A percentile compares a stretch with the other conserved stretches of the same genome.
Conservation (phyloP, 1,140 invertebrate genomes). For the Patella vulgata region DNA sequence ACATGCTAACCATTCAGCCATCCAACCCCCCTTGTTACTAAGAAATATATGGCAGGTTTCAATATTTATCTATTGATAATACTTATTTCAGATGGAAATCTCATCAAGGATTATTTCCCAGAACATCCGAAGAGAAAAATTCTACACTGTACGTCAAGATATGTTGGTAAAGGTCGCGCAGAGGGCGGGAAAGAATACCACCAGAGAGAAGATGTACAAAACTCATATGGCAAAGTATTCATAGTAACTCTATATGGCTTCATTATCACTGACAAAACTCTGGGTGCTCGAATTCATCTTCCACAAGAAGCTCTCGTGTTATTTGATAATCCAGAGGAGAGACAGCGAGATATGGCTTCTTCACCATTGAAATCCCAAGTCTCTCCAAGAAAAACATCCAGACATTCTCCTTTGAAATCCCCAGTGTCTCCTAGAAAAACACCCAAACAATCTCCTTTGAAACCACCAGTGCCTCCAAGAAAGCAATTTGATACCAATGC, state of each 20-base stretch:
- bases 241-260: constrained; percentile 33
- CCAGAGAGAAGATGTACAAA: constrained; percentile 28
- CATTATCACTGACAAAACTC: constrained; percentile 34
- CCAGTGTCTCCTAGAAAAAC: no score
- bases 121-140: constrained; percentile 13
- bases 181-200: constrained; percentile 28
- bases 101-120: constrained; percentile 22
- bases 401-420: no score
- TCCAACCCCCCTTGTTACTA: no score
- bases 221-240: constrained; percentile 35
- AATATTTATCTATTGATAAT: no score
- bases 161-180: constrained; percentile 34
- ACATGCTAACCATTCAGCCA: no score
- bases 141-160: constrained; percentile 48
- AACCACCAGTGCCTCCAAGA: no score
- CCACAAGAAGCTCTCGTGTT: constrained; percentile 17
- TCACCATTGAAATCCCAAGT: no score
- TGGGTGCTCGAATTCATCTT: constrained; percentile 35
- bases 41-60: no score
- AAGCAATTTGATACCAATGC: no score
- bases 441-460: no score
- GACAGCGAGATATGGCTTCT: constrained; percentile 8
- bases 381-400: no score
- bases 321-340: constrained; percentile 37
- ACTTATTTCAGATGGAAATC: constrained; percentile 7